Conservation (phyloP, 2,113 vertebrate species). For the Callocephalon fimbriatum region DNA sequence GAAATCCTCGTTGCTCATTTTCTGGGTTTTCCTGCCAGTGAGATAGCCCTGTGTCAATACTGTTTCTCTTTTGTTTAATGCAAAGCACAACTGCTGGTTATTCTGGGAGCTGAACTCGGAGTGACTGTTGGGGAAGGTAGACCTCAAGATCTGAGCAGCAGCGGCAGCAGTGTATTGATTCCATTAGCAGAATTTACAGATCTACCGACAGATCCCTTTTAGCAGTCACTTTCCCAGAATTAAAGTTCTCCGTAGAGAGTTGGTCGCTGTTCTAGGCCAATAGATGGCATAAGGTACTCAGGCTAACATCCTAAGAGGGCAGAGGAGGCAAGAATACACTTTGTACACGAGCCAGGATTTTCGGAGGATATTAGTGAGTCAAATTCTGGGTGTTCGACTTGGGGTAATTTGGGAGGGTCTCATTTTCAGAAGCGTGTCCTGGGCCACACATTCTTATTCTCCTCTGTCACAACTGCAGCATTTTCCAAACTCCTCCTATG, state of each 20-base stretch:
- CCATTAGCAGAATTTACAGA: constrained; percentile 50
- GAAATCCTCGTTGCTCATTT: neutral
- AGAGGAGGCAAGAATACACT: neutral
- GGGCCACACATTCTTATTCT: neutral
- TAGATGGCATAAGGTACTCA: constrained; percentile 61
- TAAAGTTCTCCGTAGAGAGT: constrained; percentile 5
- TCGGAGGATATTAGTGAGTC: neutral
- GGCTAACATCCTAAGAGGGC: neutral
- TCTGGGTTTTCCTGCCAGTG: neutral
- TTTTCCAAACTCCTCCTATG: neutral
- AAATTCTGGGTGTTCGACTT: neutral
- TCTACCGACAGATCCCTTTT: neutral
- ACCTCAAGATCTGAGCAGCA: constrained; percentile 15
- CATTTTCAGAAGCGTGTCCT: neutral
- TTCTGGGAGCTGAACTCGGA: neutral
- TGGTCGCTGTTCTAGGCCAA: constrained; percentile 18
- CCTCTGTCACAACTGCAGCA: neutral
- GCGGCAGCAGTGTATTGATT: constrained; percentile 4
- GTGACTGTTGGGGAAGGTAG: neutral
- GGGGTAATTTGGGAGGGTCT: neutral
- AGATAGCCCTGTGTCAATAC: neutral
- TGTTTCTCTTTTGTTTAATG: neutral
- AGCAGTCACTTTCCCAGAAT: constrained; percentile 36
- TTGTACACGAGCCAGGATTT: neutral
- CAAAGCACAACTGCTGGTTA: neutral